Conservation (phyloP, 2,888 invertebrate genomes). For the Meloe dianella region DNA sequence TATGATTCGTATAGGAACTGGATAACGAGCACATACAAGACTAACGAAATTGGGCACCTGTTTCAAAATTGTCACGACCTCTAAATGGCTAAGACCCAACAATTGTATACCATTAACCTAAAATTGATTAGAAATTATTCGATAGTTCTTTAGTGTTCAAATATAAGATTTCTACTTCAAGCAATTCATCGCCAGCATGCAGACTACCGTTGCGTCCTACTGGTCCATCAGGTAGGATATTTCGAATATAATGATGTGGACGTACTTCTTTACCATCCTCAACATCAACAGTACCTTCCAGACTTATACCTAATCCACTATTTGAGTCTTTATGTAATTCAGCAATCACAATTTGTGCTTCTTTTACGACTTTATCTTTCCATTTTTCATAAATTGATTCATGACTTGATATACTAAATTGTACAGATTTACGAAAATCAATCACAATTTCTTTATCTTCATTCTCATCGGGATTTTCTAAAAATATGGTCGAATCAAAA, state of each 20-base stretch:
- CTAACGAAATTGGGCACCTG: slow-evolving; percentile 81
- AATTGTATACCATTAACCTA: slow-evolving; percentile 84
- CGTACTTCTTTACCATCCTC: slow-evolving; percentile 86
- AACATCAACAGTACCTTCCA: slow-evolving; percentile 93
- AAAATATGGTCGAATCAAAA: slow-evolving; percentile 54
- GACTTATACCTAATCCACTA: slow-evolving; percentile 87
- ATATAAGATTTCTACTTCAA: slow-evolving; percentile 66
- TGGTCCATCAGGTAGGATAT: slow-evolving; percentile 86
- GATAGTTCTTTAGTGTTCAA: background rate
- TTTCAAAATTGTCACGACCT: slow-evolving; percentile 85
- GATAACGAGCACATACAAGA: slow-evolving; percentile 77
- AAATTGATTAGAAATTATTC: slow-evolving; percentile 24
- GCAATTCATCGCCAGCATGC: slow-evolving; percentile 85
- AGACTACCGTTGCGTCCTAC: slow-evolving; percentile 79
- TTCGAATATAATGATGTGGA: slow-evolving; percentile 91
- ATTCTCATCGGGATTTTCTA: slow-evolving; percentile 58
- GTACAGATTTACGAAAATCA: slow-evolving; percentile 60
- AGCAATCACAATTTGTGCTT: slow-evolving; percentile 82
- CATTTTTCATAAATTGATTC: slow-evolving; percentile 78
- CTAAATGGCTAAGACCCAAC: slow-evolving; percentile 87
- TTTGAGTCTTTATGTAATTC: slow-evolving; percentile 82
- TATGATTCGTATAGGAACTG: slow-evolving; percentile 65
- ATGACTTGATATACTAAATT: slow-evolving; percentile 65
- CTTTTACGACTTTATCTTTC: slow-evolving; percentile 73
- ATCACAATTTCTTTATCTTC: slow-evolving; percentile 71